Evolutionary conservation across 2,888 invertebrate species (phyloP), one percentile per base, ranked within the genome.

Genomic region (Fragum whitleyi): DNA sequence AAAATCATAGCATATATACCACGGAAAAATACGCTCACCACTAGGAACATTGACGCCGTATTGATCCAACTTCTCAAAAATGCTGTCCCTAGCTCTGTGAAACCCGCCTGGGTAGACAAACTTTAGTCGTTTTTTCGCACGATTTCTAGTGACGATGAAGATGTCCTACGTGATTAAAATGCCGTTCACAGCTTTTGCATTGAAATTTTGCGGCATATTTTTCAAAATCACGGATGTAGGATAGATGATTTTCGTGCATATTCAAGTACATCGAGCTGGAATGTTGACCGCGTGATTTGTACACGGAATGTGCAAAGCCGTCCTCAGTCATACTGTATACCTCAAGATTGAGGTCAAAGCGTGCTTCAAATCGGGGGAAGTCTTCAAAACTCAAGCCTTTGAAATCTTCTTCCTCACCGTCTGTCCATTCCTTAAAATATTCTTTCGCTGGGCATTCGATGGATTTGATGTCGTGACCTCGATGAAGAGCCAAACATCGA

Each of bases 61-160:
- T 26, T 77, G 59, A 16, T 77, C 77, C 32, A 81, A 23, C 42
- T 55, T n/a, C 0, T 85, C 79, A 42, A 85, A 85, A 32, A 85
- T 74, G 19, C 21, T 62, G 0, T 74, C 61, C 57, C 47, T 42
- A 0, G 59, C 42, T 39, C 47, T 28, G 39, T 81, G 68, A 72
- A n/a, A n/a, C n/a, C n/a, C n/a, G 28, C 81, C 81, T 11, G 77
- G 85, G 71, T 69, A 85, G 0, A 69, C 61, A 70, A 68, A 85
- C 53, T 75, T n/a, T 74, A 14, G 77, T 80, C 32, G 69, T 62
- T 29, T 75, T 80, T 14, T 19, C 32, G 67, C 85, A 85, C 57
- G 23, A 59, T 26, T 23, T 47, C 19, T 77, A 70, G 28, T 85
- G 85, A 11, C 67, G 69, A 68, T 59, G 70, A 1, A 78, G 65